A percentile compares a stretch with the other conserved stretches of the same genome.
Conservation (phyloP, 2,888 invertebrate species). For the Acanthosepion esculentum region DNA sequence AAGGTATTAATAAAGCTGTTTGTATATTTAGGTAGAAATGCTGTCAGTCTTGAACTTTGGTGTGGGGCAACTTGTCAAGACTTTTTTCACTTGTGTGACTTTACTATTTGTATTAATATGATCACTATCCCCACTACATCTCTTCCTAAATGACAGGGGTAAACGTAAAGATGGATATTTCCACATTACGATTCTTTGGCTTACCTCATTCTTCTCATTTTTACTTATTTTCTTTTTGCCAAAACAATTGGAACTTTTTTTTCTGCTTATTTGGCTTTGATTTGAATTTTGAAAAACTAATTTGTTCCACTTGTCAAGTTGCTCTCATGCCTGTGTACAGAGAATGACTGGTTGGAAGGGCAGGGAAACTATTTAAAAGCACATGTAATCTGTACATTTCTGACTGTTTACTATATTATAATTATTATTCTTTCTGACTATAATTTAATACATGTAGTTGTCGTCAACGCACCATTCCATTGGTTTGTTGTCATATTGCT, state of each 20-base stretch:
- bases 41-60: conserved; percentile 33
- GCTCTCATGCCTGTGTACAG: conserved; percentile 44
- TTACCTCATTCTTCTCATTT: background rate
- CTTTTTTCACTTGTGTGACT: conserved; percentile 22
- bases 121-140: background rate
- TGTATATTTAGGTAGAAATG: conserved; percentile 33
- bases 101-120: background rate
- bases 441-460: conserved; percentile 46
- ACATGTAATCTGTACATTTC: conserved; percentile 46
- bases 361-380: conserved; percentile 46
- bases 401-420: conserved; percentile 41
- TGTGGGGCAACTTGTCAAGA: background rate
- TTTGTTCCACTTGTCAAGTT: conserved; percentile 43
- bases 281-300: background rate
- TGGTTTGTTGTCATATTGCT: conserved; percentile 39
- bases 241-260: background rate
- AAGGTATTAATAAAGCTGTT: conserved; percentile 23
- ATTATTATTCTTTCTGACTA: conserved; percentile 47
- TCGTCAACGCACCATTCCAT: conserved; percentile 46
- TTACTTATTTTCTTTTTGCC: background rate
- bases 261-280: background rate
- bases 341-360: conserved; percentile 46
- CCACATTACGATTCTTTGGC: background rate
- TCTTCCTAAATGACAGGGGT: conserved; percentile 13
- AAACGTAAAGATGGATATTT: background rate